Evolutionary conservation across 2,888 invertebrate species (phyloP), one percentile per base, ranked within the genome.

Genomic region (Agrochola lota): DNA sequence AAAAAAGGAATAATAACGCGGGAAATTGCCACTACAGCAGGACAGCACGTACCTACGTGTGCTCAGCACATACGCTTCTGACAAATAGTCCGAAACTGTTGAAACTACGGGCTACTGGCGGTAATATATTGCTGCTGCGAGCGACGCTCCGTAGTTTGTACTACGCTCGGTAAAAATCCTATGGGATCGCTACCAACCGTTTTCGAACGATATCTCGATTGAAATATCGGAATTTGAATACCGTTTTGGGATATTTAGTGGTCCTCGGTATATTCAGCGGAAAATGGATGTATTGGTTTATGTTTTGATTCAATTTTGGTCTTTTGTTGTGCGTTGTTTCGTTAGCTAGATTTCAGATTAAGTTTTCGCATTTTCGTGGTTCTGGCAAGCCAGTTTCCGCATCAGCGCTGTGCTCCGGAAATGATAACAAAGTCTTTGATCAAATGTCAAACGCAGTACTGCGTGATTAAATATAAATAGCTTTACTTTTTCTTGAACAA

Each of bases 151-250:
- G 52, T 67, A 40, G 43, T n/a, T 17, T 17, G 60, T 70, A 66
- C 62, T 30, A 63, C 57, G 60, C 55, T 74, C 64, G 52, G 64
- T 63, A 75, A 71, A 85, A 85, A 60, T 73, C 85, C 85, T 78
- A 64, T 49, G 78, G 75, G 82, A 84, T 23, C n/a, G 12, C 78
- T 68, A 85, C 73, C 70, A 75, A 57, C 49, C 57, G 63, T 69
- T 75, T 9, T 81, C 70, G 81, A 85, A 73, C 30, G 52, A 40
- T 52, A 35, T 78, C 67, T 62, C 74, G 63, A 77, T 73, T 68
- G 74, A 85, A 81, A 78, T 85, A 85, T 70, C 46, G 62, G 23
- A 66, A 72, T 85, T 74, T 81, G 74, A 85, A 84, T 81, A 46
- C 71, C 69, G 81, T 77, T 85, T 71, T 69, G 83, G 74, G 69